A percentile compares a stretch with the other conserved stretches of the same genome.
Conservation (phyloP, 2,113 vertebrate genomes). For the Empidonax traillii region DNA sequence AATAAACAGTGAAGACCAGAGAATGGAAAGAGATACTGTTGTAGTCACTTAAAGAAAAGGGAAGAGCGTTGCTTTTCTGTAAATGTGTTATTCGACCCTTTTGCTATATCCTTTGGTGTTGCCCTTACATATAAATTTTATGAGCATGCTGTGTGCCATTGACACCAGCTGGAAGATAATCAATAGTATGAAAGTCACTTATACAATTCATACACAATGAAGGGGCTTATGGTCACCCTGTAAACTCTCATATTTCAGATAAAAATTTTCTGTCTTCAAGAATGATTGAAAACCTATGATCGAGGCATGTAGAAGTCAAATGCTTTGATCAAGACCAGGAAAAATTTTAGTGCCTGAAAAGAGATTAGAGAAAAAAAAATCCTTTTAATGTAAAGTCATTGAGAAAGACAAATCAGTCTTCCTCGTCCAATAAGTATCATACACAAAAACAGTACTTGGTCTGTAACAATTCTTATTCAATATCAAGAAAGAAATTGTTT, state of each 20-base stretch:
- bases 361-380: neutral
- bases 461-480: neutral
- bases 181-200: neutral
- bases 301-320: neutral
- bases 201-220: neutral
- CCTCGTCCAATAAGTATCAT: neutral
- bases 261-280: neutral
- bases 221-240: neutral
- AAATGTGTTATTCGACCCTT: neutral
- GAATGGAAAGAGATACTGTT: neutral
- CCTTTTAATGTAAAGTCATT: neutral
- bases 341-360: neutral
- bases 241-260: neutral
- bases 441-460: neutral
- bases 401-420: constrained; percentile 27
- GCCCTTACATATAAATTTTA: neutral
- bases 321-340: neutral
- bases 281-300: neutral
- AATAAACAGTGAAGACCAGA: neutral
- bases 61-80: neutral
- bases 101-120: neutral
- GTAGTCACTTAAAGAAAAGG: neutral
- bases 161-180: neutral
- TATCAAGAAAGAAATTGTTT: neutral
- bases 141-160: neutral